phyloP scores from a whole-genome alignment of 1,140 invertebrate species.

The Andrena cerasifolii region DNA sequence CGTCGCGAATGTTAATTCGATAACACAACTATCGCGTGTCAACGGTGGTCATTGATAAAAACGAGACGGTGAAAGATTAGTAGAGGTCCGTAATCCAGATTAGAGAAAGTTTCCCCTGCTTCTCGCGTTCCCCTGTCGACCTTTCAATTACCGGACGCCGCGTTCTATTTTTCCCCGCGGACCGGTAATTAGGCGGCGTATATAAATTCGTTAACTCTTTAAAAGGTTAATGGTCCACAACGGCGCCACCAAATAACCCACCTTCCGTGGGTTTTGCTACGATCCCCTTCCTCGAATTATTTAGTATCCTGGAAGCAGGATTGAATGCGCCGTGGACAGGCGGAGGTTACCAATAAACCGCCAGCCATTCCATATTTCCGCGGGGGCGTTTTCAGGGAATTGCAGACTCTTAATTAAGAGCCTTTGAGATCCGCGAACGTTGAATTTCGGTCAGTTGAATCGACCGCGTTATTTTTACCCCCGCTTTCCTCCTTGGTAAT shows the following conservation, averaged over 20 bases:
- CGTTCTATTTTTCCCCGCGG: conserved; percentile 59
- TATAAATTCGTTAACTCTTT: conserved; percentile 73
- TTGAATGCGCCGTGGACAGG: conserved; percentile 32
- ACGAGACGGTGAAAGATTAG: conserved; percentile 28
- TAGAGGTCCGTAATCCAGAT: conserved; percentile 24
- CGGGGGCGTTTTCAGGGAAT: conserved; percentile 20
- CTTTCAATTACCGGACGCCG: conserved; percentile 58
- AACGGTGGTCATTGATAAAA: neutral
- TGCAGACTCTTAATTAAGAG: conserved; percentile 32
- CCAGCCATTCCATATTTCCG: conserved; percentile 27
- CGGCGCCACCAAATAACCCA: conserved; percentile 36
- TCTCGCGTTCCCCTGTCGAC: conserved; percentile 32
- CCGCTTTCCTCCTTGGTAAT: neutral
- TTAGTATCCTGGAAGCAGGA: conserved; percentile 43
- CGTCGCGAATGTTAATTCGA: neutral
- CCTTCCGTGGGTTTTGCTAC: conserved; percentile 38
- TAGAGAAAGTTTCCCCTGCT: conserved; percentile 55
- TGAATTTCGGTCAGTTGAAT: neutral
- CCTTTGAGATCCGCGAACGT: neutral
- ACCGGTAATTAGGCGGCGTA: conserved; percentile 66
- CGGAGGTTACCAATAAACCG: conserved; percentile 35
- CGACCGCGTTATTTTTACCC: neutral
- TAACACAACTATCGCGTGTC: neutral
- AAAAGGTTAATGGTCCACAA: conserved; percentile 66
- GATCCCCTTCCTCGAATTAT: conserved; percentile 47